phyloP scores from a whole-genome alignment of 2,797 vertebrate species.

The Notoglanidium macrostoma region DNA sequence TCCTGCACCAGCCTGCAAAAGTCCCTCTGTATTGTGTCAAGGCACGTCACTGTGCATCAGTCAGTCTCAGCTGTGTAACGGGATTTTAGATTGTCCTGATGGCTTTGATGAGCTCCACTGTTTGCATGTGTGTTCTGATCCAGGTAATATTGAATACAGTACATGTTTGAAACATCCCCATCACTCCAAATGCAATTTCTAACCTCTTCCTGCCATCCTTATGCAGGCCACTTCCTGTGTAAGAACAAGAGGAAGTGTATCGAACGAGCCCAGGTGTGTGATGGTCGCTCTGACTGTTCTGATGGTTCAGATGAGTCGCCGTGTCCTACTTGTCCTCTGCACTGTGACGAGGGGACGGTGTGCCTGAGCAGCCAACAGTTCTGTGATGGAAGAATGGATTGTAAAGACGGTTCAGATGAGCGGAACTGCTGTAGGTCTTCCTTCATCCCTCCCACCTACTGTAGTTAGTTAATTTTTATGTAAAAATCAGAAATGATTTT shows the following conservation, averaged over 20 bases:
- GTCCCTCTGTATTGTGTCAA: constrained; percentile 63
- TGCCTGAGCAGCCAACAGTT: constrained; percentile 61
- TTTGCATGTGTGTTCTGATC: constrained; percentile 59
- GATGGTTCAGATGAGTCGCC: constrained; percentile 71
- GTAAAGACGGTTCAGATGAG: constrained; percentile 72
- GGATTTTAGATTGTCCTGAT: constrained; percentile 78
- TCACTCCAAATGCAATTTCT: constrained; percentile 1
- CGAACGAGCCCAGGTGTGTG: constrained; percentile 65
- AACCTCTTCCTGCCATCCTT: neutral
- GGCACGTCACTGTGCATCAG: constrained; percentile 67
- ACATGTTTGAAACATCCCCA: constrained; percentile 36
- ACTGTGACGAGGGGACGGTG: constrained; percentile 59
- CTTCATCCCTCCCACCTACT: no score
- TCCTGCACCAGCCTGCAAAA: constrained; percentile 58
- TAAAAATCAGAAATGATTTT: no score
- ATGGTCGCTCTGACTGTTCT: constrained; percentile 69
- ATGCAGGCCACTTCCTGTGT: constrained; percentile 68
- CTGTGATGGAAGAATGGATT: constrained; percentile 67
- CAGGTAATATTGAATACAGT: constrained; percentile 60
- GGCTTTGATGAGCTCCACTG: constrained; percentile 81
- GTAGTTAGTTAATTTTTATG: no score
- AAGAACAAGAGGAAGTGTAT: constrained; percentile 68
- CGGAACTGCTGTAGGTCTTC: constrained; percentile 73
- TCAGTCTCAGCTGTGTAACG: constrained; percentile 75
- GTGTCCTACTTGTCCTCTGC: constrained; percentile 57